A percentile compares a stretch with the other conserved stretches of the same genome.
These are phyloP conservation scores for Leptura quadrifasciata DNA, from an alignment of 2,888 invertebrate genomes.

Conservation along the genomic window DNA sequence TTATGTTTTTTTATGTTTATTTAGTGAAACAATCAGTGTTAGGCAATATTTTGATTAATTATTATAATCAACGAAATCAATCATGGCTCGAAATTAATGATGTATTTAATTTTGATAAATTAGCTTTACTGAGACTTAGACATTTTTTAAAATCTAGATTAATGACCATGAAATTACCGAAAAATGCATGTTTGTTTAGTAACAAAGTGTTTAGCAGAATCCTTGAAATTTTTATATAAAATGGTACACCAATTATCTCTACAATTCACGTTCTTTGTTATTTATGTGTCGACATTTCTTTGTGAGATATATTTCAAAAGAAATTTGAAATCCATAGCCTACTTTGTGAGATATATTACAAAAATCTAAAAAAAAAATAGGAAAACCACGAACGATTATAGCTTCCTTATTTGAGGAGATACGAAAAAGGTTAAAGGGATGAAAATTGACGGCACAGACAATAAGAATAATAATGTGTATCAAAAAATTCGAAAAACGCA, in stretches of 20 bases:
- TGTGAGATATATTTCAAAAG: too few relatives aligned
- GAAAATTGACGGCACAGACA: too few relatives aligned
- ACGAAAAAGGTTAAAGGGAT: too few relatives aligned
- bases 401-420: too few relatives aligned
- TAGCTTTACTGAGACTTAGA: slow-evolving; percentile 3
- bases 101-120: not conserved
- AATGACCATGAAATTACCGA: slow-evolving; percentile 1
- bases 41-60: slow-evolving; percentile 7
- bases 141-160: not conserved
- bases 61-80: not conserved
- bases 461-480: too few relatives aligned
- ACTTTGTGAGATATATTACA: too few relatives aligned
- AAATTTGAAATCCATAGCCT: too few relatives aligned
- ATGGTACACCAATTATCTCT: not conserved
- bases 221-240: not conserved
- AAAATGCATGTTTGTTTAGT: slow-evolving; percentile 1
- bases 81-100: not conserved
- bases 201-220: not conserved
- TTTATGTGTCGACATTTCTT: too few relatives aligned
- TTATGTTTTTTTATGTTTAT: slow-evolving; percentile 19
- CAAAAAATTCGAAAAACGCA: too few relatives aligned
- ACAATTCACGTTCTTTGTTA: not conserved
- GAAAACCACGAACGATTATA: too few relatives aligned
- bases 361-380: too few relatives aligned
- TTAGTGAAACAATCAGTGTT: not conserved